Evolutionary conservation across 2,113 vertebrate genomes (phyloP), one percentile per base, ranked within the genome.

Genomic region (Strix uralensis): DNA sequence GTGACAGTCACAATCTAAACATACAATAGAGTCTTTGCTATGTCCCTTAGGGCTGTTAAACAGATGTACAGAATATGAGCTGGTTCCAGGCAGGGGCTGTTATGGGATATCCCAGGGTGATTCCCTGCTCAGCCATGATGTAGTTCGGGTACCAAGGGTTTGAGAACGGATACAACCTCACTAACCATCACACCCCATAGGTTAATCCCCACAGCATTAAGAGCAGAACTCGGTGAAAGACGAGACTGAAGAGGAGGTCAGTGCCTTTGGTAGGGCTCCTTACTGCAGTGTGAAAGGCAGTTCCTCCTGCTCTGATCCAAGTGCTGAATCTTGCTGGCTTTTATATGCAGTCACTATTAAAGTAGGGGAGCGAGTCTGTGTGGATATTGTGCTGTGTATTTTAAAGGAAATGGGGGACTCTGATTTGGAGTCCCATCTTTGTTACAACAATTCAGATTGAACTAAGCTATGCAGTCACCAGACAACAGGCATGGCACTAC

Each of bases 141-240:
- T 29, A 47, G 72, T 59, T 77, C 14, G 10, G 34, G 61, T 55
- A 46, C 26, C 18, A 47, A 47, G 21, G 13, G 17, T 44, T 47
- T 72, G 32, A 71, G 67, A 55, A 46, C 1, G 0, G 27, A 8
- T 63, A 34, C 22, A 74, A n/a, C 51, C 46, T 70, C 0, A 1
- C 23, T 54, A 36, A 36, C 34, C 29, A 2, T 74, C 67, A 40
- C 26, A 54, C 38, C n/a, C 22, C 19, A 7, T 21, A 36, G 71
- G 30, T 69, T 69, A 82, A 82, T 67, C 40, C 34, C 8, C 19
- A 46, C 42, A 55, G 65, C 25, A 15, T 47, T 55, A 67, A 78
- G 29, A 82, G 70, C n/a, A 72, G 46, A 77, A 67, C 34, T 34
- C 2, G 0, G 36, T 66, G 70, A 71, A 81, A 51, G 47, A 11